Base-by-base conservation (phyloP, 2,888 invertebrate genomes). In the Mythimna impura region DNA sequence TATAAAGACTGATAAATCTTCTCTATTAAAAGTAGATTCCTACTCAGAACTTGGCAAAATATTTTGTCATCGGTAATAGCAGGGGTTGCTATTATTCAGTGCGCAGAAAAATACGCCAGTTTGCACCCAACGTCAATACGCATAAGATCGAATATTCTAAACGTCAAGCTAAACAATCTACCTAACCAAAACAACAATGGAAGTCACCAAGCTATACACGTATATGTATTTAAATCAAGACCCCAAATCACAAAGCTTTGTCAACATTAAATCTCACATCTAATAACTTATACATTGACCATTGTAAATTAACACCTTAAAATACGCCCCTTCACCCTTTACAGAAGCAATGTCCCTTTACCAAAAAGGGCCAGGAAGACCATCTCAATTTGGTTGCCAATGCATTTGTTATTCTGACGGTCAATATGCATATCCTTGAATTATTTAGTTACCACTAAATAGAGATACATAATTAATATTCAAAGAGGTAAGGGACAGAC, bases 371-470 rank as follows among this genome's bases (percentile, higher is more conserved):
- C 20, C 9, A n/a, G 69, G 75, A 25, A 83, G 91, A 52, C 84
- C 91, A 77, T 43, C 5, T 5, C 50, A 85, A 54, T 70, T 71
- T 91, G 92, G 92, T 79, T 67, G 61, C 66, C 71, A 77, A 74
- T 87, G 86, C 89, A 89, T 92, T 92, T 89, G 76, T 82, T 91
- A 94, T 93, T 91, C 91, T 78, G 78, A 84, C 88, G 92, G 92
- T 93, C 94, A 94, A 93, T 94, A 94, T 91, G 90, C 90, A 91
- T 88, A 89, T 83, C 86, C 87, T 84, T 93, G 94, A 94, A 95
- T 95, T 93, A 95, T 95, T 94, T 92, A 93, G 91, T 87, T 80
- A 87, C 90, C 90, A 90, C 93, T 94, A 94, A 95, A 95, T 92
- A 93, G 89, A 93, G 92, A 89, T 89, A 87, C 89, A 88, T 91